These are phyloP conservation scores for Drosophila yakuba DNA, from an alignment of 1,140 invertebrate genomes.

Conservation along the genomic window DNA sequence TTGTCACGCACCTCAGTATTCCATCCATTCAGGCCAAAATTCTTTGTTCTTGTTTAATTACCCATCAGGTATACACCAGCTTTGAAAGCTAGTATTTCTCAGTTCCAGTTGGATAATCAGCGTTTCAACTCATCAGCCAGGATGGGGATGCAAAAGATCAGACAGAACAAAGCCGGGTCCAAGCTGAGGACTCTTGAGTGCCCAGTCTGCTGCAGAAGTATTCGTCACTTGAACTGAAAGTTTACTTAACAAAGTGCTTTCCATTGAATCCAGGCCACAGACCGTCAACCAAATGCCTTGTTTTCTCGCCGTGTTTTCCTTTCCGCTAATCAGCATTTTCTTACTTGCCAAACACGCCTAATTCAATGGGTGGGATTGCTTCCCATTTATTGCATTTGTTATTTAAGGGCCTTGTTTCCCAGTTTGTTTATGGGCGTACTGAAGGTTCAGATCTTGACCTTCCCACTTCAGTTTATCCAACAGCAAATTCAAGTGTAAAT, in stretches of 20 bases:
- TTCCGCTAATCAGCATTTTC: conserved; percentile 60
- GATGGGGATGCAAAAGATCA: conserved; percentile 28
- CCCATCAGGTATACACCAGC: not conserved
- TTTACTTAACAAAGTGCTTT: conserved; percentile 74
- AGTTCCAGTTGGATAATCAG: conserved; percentile 17
- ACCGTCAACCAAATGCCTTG: not conserved
- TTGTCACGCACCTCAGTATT: not conserved
- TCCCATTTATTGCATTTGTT: conserved; percentile 69
- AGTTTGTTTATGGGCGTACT: conserved; percentile 55
- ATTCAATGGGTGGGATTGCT: conserved; percentile 53
- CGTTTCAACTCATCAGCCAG: conserved; percentile 22
- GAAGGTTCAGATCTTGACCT: conserved; percentile 28
- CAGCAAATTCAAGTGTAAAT: conserved; percentile 71
- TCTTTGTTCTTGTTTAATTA: conserved; percentile 25
- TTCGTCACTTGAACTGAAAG: conserved; percentile 59
- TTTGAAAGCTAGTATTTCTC: not conserved
- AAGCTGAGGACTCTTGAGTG: conserved; percentile 38
- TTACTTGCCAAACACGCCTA: conserved; percentile 28
- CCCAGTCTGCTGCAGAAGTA: conserved; percentile 37
- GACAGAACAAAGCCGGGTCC: conserved; percentile 19
- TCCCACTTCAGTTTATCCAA: conserved; percentile 57
- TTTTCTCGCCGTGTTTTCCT: conserved; percentile 3
- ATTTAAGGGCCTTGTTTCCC: conserved; percentile 39
- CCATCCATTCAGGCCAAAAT: not conserved
- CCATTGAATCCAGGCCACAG: conserved; percentile 50